Base-by-base conservation (phyloP, 2,888 invertebrate species). In the Agriopis aurantiaria region DNA sequence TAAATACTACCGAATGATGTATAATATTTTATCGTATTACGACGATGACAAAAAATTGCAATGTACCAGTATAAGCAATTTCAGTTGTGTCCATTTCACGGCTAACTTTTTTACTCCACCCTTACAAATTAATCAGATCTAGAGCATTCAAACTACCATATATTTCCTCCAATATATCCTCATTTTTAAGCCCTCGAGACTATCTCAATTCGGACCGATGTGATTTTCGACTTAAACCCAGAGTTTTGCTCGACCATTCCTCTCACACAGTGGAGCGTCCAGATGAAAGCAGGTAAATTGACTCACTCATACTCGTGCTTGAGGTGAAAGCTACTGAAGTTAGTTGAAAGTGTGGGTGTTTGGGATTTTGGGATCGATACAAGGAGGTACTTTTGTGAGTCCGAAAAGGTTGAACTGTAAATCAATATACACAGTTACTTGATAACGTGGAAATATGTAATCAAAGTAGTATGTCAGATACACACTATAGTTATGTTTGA, bases 201-300 rank as follows among this genome's bases (percentile, higher is more conserved):
- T 78, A 77, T 68, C 71, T 69, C 80, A 75, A 80, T 76, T 73
- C 78, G 76, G 77, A 80, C 65, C 82, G 80, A 82, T 78, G 85
- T 82, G 84, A 85, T 85, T 84, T 83, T 85, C 81, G 76, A 83
- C 79, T 84, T 75, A 84, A 85, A 79, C 79, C 82, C 80, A 72
- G 68, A 82, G 77, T 81, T 85, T 81, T 78, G 76, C 76, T 77
- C 58, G 49, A 40, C 78, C 74, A 46, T 41, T 48, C 52, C 46
- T 43, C 51, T 46, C n/a, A 51, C 57, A 57, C 33, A 61, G 67
- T 53, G 58, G 41, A 68, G 58, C 11, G 53, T 57, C 53, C 14
- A 45, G 51, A 53, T 53, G 59, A 59, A 67, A 57, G 51, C 12
- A 48, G 10, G 12, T 14, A 66, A 45, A 67, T 57, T 57, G 56